phyloP scores from a whole-genome alignment of 2,797 vertebrate species.

The Tragelaphus oryx region DNA sequence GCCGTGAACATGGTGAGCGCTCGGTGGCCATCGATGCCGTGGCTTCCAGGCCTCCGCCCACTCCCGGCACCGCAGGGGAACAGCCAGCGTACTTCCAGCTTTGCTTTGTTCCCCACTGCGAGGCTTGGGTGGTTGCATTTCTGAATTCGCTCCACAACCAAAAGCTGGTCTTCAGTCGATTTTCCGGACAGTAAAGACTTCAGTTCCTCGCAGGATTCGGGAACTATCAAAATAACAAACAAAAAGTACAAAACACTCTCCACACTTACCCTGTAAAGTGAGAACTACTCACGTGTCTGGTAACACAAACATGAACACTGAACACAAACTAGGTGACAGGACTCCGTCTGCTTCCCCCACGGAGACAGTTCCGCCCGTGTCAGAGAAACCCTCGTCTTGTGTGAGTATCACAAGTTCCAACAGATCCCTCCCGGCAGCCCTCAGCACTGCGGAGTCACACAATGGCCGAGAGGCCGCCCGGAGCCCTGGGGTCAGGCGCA shows the following conservation, averaged over 20 bases:
- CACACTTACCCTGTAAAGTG: fast-evolving
- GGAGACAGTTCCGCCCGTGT: fast-evolving
- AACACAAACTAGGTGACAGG: fast-evolving
- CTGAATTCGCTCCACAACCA: slow-evolving; percentile 90
- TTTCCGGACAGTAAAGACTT: slow-evolving; percentile 84
- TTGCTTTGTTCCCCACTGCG: slow-evolving; percentile 91
- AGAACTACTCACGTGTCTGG: no score
- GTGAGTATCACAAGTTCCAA: fast-evolving
- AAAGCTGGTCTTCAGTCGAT: slow-evolving; percentile 86
- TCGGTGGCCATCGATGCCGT: fast-evolving
- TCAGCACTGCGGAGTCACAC: not conserved
- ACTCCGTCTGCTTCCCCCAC: not conserved
- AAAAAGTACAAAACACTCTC: not conserved
- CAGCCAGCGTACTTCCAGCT: slow-evolving; percentile 86
- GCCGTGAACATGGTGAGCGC: fast-evolving
- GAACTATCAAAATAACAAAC: slow-evolving; percentile 79
- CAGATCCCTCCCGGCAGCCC: fast-evolving
- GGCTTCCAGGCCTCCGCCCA: fast-evolving
- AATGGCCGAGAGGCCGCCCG: not conserved
- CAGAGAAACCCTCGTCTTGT: fast-evolving
- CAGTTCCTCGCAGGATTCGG: slow-evolving; percentile 86
- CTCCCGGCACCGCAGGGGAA: fast-evolving
- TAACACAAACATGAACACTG: fast-evolving
- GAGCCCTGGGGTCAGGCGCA: not conserved
- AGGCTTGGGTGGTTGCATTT: slow-evolving; percentile 95